Conservation (phyloP, 2,888 invertebrate genomes). For the Dicycla oo region DNA sequence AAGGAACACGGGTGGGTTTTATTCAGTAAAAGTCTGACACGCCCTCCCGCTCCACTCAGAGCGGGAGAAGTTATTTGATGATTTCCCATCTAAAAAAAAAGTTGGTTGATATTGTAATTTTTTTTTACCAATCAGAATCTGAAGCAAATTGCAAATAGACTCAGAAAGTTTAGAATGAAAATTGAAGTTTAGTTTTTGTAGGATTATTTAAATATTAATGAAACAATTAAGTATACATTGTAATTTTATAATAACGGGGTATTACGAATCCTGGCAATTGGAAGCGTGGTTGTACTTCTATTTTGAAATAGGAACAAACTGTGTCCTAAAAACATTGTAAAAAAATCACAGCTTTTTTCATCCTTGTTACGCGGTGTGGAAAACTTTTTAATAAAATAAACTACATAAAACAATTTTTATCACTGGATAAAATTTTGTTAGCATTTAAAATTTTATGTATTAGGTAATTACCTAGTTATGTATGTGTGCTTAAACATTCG, state of each 20-base stretch:
- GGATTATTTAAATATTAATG: neutral
- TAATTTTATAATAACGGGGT: too few species aligned
- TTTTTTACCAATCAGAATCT: too few species aligned
- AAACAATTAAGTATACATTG: neutral
- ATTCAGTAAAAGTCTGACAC: too few species aligned
- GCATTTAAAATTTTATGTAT: neutral
- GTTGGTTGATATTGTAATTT: too few species aligned
- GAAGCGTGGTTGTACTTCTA: neutral
- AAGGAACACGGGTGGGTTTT: too few species aligned
- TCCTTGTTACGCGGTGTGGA: neutral
- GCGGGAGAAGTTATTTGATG: too few species aligned
- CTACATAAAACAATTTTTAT: neutral
- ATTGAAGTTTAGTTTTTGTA: neutral
- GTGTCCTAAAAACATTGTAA: neutral
- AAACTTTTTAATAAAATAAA: neutral
- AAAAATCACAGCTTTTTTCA: neutral
- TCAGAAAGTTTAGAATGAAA: neutral
- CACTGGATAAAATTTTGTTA: neutral
- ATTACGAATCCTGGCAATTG: neutral
- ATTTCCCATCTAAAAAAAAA: too few species aligned
- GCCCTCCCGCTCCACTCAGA: too few species aligned
- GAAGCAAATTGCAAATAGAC: neutral
- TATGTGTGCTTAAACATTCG: constrained; percentile 14
- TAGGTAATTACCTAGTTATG: neutral
- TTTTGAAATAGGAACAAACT: too few species aligned